Conservation (phyloP, 1,140 invertebrate genomes). For the Hormaphis cornu region DNA sequence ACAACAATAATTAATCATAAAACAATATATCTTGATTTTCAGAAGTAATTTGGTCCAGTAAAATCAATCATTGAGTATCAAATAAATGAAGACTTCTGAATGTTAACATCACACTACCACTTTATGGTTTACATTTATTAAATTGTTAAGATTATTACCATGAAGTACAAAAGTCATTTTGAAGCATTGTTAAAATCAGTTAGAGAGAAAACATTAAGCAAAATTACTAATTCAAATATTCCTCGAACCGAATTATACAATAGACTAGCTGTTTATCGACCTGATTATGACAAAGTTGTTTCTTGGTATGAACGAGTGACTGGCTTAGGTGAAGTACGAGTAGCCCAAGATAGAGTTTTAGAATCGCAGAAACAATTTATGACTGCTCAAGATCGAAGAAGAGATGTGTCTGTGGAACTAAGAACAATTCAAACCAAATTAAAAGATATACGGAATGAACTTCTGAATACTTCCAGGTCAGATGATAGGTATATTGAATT, state of each 20-base stretch:
- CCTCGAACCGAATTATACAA: constrained; percentile 7
- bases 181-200: neutral
- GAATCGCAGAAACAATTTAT: constrained; percentile 49
- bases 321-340: constrained; percentile 45
- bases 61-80: neutral
- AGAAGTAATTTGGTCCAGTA: neutral
- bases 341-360: constrained; percentile 44
- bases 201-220: neutral
- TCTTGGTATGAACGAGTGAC: constrained; percentile 45
- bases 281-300: constrained; percentile 38
- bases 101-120: too few species aligned
- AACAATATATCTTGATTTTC: constrained; percentile 8
- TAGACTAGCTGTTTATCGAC: constrained; percentile 4
- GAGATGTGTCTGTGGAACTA: constrained; percentile 49
- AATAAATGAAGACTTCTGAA: neutral
- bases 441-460: constrained; percentile 55
- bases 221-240: neutral
- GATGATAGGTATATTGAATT: constrained; percentile 50
- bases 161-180: constrained; percentile 2
- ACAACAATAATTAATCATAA: too few species aligned
- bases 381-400: constrained; percentile 50
- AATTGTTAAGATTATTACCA: too few species aligned
- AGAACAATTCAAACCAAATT: constrained; percentile 50
- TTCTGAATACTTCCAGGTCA: constrained; percentile 57
- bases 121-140: too few species aligned